A percentile compares a stretch with the other conserved stretches of the same genome.
phyloP scores from a whole-genome alignment of 2,888 invertebrate genomes.

The Pantelozetes paolii region DNA sequence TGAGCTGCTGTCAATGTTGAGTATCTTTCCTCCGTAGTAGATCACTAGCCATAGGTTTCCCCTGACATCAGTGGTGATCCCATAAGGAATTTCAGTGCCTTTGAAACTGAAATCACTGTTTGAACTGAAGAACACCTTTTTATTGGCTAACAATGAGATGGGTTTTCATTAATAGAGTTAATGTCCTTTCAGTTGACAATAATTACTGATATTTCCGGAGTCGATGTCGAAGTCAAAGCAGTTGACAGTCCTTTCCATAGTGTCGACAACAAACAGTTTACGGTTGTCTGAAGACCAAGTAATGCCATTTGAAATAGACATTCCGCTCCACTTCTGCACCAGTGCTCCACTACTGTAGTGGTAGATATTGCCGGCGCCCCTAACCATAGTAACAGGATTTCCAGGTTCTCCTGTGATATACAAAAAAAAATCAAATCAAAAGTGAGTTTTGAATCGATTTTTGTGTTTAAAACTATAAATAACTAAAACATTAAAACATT shows the following conservation, averaged over 20 bases:
- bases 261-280: slow-evolving; percentile 12
- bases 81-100: slow-evolving; percentile 12
- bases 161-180: no score
- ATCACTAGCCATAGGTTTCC: slow-evolving; percentile 23
- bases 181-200: background rate
- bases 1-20: background rate
- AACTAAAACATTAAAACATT: background rate
- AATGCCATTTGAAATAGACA: background rate
- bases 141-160: background rate
- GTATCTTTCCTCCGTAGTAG: slow-evolving; percentile 8
- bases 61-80: background rate
- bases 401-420: slow-evolving; percentile 2
- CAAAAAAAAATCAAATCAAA: background rate
- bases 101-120: slow-evolving; percentile 20
- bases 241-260: slow-evolving; percentile 9
- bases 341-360: background rate
- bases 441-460: no score
- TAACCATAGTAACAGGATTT: slow-evolving; percentile 3
- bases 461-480: background rate
- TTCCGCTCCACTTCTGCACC: background rate
- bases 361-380: background rate
- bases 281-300: background rate
- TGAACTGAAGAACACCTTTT: slow-evolving; percentile 4
- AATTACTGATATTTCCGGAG: background rate
- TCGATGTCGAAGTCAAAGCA: background rate